These are phyloP conservation scores for Trachops cirrhosus DNA, from an alignment of 2,797 vertebrate genomes.

Conservation along the genomic window DNA sequence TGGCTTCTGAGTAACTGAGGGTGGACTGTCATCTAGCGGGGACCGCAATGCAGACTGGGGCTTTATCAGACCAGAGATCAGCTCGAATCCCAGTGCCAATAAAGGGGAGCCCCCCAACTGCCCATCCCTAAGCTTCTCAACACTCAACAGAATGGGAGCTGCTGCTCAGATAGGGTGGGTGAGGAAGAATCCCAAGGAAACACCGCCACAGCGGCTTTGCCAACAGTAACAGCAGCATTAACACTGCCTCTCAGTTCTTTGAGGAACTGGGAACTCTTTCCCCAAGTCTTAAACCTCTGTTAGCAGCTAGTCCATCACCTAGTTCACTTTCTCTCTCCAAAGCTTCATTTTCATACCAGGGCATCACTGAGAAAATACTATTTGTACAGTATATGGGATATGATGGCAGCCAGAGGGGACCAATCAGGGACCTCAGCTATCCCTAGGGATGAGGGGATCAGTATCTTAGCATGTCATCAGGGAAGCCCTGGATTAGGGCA, in stretches of 20 bases:
- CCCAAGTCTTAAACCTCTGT: slow-evolving; percentile 12
- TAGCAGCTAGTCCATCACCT: not conserved
- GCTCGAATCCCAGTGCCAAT: slow-evolving; percentile 2
- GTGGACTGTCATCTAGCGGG: not conserved
- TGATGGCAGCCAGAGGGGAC: not conserved
- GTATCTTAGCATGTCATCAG: not conserved
- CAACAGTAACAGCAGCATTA: slow-evolving; percentile 12
- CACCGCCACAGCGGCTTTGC: not conserved
- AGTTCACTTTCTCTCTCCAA: slow-evolving; percentile 40
- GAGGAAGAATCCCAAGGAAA: slow-evolving; percentile 7
- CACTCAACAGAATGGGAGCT: not conserved
- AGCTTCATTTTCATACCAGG: slow-evolving; percentile 2
- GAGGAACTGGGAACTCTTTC: slow-evolving; percentile 32
- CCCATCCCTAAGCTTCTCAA: slow-evolving; percentile 6
- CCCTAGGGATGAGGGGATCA: not conserved
- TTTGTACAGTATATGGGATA: not conserved
- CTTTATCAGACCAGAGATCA: not conserved
- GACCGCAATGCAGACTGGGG: not conserved
- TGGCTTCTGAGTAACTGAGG: not conserved
- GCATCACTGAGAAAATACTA: slow-evolving; percentile 3
- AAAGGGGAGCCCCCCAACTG: not conserved
- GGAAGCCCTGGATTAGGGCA: not conserved
- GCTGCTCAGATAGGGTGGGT: not conserved
- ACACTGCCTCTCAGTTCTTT: not conserved
- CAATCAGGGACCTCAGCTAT: not conserved